A percentile compares a stretch with the other conserved stretches of the same genome.
Conservation (phyloP, 2,888 invertebrate genomes). For the Lymantria monacha region DNA sequence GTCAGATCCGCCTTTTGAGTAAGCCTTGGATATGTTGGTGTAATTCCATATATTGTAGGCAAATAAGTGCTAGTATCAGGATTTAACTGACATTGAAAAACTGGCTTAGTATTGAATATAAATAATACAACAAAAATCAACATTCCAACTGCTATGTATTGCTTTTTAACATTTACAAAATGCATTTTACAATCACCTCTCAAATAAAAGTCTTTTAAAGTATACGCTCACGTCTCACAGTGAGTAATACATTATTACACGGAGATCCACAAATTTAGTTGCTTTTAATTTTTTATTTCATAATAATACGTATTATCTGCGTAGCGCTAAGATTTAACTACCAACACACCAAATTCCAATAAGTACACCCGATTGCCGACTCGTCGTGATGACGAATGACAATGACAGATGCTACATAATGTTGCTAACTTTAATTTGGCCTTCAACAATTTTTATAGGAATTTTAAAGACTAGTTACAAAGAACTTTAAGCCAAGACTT, state of each 20-base stretch:
- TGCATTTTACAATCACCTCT: constrained; percentile 55
- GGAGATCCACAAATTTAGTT: constrained; percentile 5
- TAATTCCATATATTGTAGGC: constrained; percentile 93
- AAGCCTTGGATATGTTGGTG: constrained; percentile 93
- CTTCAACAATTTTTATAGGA: no score
- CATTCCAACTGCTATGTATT: constrained; percentile 73
- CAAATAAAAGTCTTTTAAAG: constrained; percentile 10
- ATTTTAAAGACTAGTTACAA: no score
- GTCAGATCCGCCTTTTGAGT: constrained; percentile 97
- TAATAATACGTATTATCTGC: not conserved
- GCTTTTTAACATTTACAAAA: constrained; percentile 75
- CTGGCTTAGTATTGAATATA: constrained; percentile 70
- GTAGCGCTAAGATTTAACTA: no score
- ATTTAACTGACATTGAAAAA: constrained; percentile 70
- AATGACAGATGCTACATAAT: not conserved
- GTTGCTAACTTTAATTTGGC: no score
- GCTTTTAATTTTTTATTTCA: not conserved
- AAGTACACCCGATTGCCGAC: not conserved
- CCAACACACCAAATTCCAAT: not conserved
- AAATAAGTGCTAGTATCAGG: constrained; percentile 60
- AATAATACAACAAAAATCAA: constrained; percentile 70
- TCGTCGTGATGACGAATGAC: not conserved
- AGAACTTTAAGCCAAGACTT: no score
- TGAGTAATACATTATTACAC: constrained; percentile 24
- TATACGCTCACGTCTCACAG: constrained; percentile 19